Conservation (phyloP, 2,113 vertebrate species). For the Ibidorhyncha struthersii region DNA sequence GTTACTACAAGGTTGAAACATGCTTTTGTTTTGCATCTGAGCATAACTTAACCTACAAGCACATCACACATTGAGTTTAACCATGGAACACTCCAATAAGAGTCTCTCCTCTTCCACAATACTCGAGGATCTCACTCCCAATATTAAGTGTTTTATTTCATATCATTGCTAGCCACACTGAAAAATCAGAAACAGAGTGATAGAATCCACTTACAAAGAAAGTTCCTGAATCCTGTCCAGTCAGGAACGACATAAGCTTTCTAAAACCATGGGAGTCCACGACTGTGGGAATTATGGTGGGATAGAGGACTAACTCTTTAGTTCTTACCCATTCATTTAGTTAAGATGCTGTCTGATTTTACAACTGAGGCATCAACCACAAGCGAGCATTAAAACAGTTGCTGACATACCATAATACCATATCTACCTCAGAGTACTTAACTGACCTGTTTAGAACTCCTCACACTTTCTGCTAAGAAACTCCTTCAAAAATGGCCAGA, state of each 20-base stretch:
- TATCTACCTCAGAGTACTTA: not conserved
- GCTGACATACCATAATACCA: fast-evolving
- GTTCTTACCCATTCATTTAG: not conserved
- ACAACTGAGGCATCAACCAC: not conserved
- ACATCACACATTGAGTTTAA: not conserved
- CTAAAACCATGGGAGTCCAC: not conserved
- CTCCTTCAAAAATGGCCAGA: not conserved
- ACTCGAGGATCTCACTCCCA: not conserved
- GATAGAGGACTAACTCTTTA: not conserved
- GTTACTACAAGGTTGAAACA: not conserved
- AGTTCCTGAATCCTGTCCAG: not conserved
- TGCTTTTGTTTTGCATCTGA: not conserved
- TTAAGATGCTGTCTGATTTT: not conserved
- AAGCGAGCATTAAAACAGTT: not conserved
- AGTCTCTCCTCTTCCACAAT: not conserved
- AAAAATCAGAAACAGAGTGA: not conserved
- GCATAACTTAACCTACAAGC: not conserved
- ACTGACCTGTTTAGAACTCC: not conserved
- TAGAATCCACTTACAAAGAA: not conserved
- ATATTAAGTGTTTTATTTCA: not conserved
- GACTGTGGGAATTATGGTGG: not conserved
- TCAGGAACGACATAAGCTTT: not conserved
- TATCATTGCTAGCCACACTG: not conserved
- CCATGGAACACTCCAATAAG: not conserved
- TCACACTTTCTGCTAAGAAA: not conserved